Evolutionary conservation across 2,797 vertebrate species (phyloP).

Genomic region (Threskiornis aethiopicus): DNA sequence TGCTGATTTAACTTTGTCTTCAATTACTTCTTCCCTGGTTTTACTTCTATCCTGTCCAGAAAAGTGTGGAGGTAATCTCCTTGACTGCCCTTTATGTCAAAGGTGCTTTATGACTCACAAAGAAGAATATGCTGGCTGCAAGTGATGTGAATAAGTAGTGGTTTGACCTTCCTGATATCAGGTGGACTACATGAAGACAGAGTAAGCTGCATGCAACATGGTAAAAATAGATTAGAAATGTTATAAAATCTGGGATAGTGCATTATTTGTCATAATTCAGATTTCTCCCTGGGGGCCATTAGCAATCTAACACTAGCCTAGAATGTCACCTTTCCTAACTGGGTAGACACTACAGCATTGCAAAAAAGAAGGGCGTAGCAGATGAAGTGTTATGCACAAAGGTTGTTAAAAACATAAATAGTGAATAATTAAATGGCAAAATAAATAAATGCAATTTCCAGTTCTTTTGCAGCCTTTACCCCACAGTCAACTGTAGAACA

Average conservation of each 20-base stretch:
- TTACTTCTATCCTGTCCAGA: conserved; percentile 23
- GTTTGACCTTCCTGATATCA: conserved; percentile 68
- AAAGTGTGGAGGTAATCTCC: conserved; percentile 55
- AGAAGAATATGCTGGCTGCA: conserved; percentile 61
- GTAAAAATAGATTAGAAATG: conserved; percentile 49
- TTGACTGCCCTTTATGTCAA: conserved; percentile 70
- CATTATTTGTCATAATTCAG: conserved; percentile 48
- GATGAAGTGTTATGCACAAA: neutral
- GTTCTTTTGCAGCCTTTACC: neutral
- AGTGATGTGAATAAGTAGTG: conserved; percentile 56
- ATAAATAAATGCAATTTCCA: neutral
- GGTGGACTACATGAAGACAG: conserved; percentile 45
- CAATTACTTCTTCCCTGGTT: conserved; percentile 10
- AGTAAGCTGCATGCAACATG: conserved; percentile 1
- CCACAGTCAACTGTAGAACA: conserved; percentile 46
- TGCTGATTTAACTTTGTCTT: conserved; percentile 48
- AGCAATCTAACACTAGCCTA: neutral
- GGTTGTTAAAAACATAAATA: neutral
- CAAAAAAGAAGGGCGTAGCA: neutral
- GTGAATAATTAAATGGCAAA: conserved; percentile 16
- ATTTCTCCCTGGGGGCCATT: conserved; percentile 24
- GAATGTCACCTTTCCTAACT: conserved; percentile 14
- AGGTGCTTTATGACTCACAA: conserved; percentile 67
- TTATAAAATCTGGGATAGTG: conserved; percentile 6
- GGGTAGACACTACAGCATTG: neutral